phyloP scores from a whole-genome alignment of 37 sponge, comb jelly and placozoan species.

The Halichondria panicea region DNA sequence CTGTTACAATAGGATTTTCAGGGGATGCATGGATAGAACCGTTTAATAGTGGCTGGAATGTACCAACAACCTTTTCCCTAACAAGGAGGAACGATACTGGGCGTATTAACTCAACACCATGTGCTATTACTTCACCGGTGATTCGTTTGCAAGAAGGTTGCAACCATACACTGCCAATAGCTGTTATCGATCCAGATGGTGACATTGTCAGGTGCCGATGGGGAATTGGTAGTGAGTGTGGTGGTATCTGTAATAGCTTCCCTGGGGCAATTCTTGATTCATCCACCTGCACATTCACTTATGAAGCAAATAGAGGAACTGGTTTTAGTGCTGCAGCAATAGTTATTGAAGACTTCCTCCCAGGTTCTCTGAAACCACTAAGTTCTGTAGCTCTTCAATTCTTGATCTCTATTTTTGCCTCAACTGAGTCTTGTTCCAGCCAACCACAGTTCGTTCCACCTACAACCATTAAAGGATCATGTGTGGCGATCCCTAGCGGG shows the following conservation, averaged over 20 bases:
- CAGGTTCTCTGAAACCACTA: constrained; percentile 4
- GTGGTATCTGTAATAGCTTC: constrained; percentile 42
- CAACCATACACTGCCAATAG: constrained; percentile 46
- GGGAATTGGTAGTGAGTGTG: constrained; percentile 34
- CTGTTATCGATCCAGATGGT: constrained; percentile 35
- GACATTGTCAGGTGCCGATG: constrained; percentile 43
- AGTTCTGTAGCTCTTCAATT: constrained; percentile 54
- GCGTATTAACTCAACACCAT: constrained; percentile 44
- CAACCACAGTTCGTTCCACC: constrained; percentile 16
- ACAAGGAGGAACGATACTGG: constrained; percentile 42
- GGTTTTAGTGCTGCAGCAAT: constrained; percentile 40
- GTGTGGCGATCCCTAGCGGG: constrained; percentile 23
- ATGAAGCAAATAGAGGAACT: constrained; percentile 17
- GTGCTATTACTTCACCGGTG: constrained; percentile 38
- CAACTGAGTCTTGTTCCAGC: constrained; percentile 18
- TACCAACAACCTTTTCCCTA: constrained; percentile 21
- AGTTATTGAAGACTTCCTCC: constrained; percentile 36
- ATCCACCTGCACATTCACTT: constrained; percentile 5
- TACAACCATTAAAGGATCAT: constrained; percentile 6
- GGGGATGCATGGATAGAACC: constrained; percentile 17
- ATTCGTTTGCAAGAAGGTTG: constrained; percentile 44
- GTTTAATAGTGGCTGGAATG: constrained; percentile 25
- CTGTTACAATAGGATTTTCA: constrained; percentile 12
- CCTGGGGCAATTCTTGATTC: constrained; percentile 45
- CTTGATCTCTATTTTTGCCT: constrained; percentile 20